Percentiles rank a stretch among this genome's conserved stretches.
phyloP scores from a whole-genome alignment of 2,113 vertebrate genomes.

The Proteles cristata region DNA sequence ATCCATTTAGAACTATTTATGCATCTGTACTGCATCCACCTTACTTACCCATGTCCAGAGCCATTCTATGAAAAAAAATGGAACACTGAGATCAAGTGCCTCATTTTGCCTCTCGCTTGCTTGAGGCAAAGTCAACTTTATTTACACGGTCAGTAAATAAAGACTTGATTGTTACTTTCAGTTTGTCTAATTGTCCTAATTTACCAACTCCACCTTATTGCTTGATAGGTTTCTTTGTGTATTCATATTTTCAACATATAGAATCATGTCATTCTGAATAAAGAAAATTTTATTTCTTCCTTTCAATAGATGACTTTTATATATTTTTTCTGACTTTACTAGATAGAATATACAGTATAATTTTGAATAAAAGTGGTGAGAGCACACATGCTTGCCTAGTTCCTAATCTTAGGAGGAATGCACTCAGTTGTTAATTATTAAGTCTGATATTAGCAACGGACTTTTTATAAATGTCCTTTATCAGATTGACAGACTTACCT shows the following conservation, averaged over 20 bases:
- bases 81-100: background rate
- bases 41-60: background rate
- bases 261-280: background rate
- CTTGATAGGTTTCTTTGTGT: background rate
- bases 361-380: background rate
- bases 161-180: background rate
- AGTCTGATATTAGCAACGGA: background rate
- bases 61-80: background rate
- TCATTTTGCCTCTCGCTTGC: background rate
- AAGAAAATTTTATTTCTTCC: background rate
- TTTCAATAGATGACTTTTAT: background rate
- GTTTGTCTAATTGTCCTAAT: background rate
- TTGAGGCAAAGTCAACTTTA: too few species aligned
- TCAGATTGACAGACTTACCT: background rate
- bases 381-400: background rate
- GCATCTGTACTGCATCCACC: background rate
- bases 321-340: background rate
- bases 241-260: background rate
- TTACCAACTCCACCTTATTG: background rate
- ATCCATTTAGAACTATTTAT: background rate
- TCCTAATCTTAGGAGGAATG: background rate
- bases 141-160: background rate
- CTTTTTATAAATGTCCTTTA: background rate
- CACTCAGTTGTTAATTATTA: background rate
- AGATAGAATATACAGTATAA: background rate